Base-by-base conservation (phyloP, 2,797 vertebrate species). In the Telmatherina bonti region DNA sequence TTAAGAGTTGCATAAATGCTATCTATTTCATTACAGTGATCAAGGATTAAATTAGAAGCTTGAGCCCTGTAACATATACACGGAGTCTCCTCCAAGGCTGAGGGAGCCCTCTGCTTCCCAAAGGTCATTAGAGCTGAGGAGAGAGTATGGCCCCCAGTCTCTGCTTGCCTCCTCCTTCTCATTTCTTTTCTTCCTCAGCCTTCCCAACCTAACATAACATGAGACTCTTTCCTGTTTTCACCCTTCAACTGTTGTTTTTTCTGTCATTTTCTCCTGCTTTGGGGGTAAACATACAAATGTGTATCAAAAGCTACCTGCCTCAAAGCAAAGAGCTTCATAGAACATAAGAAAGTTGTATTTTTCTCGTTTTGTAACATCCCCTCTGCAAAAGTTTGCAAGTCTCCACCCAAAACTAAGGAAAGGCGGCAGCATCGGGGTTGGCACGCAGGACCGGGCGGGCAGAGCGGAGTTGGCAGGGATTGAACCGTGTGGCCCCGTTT, bases 21-120 rank as follows among this genome's bases (percentile, higher is more conserved):
- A 92, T 93, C 85, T 92, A 87, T 93, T 93, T 91, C 88, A 92
- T 92, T 93, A 91, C 81, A 76, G 86, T 89, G 91, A 93, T 92
- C 91, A 92, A 91, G 91, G 93, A 93, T 93, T 93, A 92, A 93
- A 92, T 93, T 91, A 93, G 79, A 88, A 84, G 82, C 85, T 74
- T 90, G 88, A 92, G 88, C 89, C 85, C 84, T 92, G 91, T 92
- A 92, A 91, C 89, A 79, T 88, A 90, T 90, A 93, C 85, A 87
- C 74, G 85, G 76, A 79, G 84, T 86, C 83, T 90, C 78, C 87
- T 90, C 82, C 79, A 84, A 92, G 89, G 90, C 91, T 82, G 86
- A 74, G 85, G 84, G 87, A 92, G 85, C 88, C 84, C 86, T 89
- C 91, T 82, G 81, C 89, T 78, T 93, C 91, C 91, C 92, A 92